These are phyloP conservation scores for Myotis pilosus DNA, from an alignment of 2,797 vertebrate species.

Conservation along the genomic window DNA sequence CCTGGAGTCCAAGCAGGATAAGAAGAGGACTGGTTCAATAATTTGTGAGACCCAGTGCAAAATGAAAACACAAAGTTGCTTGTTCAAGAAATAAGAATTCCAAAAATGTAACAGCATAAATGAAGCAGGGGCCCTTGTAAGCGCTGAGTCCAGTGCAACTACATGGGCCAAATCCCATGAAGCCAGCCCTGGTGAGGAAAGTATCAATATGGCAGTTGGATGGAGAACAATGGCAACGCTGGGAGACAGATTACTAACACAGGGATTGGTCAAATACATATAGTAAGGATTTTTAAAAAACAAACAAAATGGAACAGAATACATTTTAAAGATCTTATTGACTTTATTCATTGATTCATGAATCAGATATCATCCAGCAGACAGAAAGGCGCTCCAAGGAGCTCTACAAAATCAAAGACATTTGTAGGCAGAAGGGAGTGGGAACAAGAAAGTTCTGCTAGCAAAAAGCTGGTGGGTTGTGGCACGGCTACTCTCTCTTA, in stretches of 20 bases:
- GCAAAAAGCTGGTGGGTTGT: too few species aligned
- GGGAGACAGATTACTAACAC: background rate
- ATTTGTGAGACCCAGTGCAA: background rate
- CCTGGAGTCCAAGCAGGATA: background rate
- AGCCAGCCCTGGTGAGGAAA: background rate
- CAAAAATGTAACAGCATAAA: background rate
- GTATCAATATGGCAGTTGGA: accelerated
- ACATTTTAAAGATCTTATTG: too few species aligned
- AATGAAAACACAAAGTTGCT: background rate
- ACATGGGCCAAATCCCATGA: background rate
- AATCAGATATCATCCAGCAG: too few species aligned
- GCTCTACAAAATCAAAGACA: too few species aligned
- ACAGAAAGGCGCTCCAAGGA: too few species aligned
- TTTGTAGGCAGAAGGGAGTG: too few species aligned
- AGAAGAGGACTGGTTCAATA: background rate
- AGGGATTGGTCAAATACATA: background rate
- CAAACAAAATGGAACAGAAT: too few species aligned
- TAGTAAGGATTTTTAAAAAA: background rate
- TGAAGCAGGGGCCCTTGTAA: background rate
- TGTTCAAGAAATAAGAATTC: background rate
- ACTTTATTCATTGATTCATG: too few species aligned
- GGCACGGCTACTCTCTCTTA: too few species aligned
- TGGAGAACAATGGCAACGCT: background rate
- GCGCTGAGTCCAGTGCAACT: background rate
- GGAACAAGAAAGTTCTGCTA: too few species aligned